Conservation (phyloP, 2,797 vertebrate species). For the Eulemur rubriventer region DNA sequence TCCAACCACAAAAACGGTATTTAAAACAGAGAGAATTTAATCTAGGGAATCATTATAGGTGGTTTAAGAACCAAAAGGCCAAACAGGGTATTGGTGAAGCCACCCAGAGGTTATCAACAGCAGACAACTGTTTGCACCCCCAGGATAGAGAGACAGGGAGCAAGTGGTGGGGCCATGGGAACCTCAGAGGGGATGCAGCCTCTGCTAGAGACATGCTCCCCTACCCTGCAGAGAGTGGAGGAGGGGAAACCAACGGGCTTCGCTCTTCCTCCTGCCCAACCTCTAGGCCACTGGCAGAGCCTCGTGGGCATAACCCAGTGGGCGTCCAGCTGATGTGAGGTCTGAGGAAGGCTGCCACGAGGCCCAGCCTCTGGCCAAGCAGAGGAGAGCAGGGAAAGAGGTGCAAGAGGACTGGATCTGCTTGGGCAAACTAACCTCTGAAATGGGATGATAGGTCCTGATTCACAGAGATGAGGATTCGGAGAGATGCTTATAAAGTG, state of each 20-base stretch:
- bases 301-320: not conserved
- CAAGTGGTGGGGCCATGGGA: not conserved
- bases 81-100: not conserved
- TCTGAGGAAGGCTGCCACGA: not conserved
- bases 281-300: not conserved
- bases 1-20: not conserved
- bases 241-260: not conserved
- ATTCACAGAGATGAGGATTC: not conserved
- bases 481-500: not conserved
- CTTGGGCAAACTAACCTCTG: not conserved
- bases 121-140: not conserved
- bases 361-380: not conserved
- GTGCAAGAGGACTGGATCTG: not conserved
- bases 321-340: not conserved
- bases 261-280: not conserved
- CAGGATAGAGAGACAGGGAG: not conserved
- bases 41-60: not conserved
- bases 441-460: not conserved
- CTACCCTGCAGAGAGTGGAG: not conserved
- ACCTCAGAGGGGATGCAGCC: not conserved
- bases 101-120: not conserved
- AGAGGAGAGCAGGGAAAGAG: not conserved
- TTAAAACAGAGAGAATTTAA: not conserved
- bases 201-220: not conserved
- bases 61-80: not conserved